Percentiles rank a stretch among this genome's conserved stretches.
phyloP scores from a whole-genome alignment of 2,113 vertebrate species.

The Coryphaenoides rupestris region DNA sequence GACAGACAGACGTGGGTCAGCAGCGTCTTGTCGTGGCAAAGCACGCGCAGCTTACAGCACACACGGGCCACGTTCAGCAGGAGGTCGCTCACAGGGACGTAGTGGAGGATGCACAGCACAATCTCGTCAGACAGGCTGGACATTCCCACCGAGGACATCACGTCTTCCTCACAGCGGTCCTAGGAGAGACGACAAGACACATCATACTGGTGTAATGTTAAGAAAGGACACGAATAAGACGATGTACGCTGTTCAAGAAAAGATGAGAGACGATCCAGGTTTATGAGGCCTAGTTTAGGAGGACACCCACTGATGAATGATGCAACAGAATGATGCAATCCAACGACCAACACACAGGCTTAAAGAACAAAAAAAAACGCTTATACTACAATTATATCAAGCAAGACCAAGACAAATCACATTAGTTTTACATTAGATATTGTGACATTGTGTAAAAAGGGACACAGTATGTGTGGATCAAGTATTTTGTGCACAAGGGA shows the following conservation, averaged over 20 bases:
- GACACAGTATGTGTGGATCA: no score
- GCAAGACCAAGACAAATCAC: no score
- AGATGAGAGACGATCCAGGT: no score
- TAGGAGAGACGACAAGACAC: background rate
- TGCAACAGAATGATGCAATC: no score
- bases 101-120: slow-evolving; percentile 87
- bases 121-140: slow-evolving; percentile 93
- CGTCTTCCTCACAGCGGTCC: slow-evolving; percentile 53
- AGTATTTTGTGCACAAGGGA: no score
- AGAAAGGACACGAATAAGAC: background rate
- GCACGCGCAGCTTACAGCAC: slow-evolving; percentile 80
- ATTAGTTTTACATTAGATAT: no score
- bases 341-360: no score
- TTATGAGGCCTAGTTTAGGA: no score
- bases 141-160: slow-evolving; percentile 67
- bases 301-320: no score
- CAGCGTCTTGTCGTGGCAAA: slow-evolving; percentile 90
- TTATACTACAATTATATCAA: no score
- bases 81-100: slow-evolving; percentile 84
- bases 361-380: no score
- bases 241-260: background rate
- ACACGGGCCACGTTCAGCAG: slow-evolving; percentile 81
- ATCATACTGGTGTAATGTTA: background rate
- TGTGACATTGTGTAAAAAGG: no score
- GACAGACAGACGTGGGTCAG: slow-evolving; percentile 81